Evolutionary conservation across 1,140 invertebrate species (phyloP).

Genomic region (Cryptotermes secundus): DNA sequence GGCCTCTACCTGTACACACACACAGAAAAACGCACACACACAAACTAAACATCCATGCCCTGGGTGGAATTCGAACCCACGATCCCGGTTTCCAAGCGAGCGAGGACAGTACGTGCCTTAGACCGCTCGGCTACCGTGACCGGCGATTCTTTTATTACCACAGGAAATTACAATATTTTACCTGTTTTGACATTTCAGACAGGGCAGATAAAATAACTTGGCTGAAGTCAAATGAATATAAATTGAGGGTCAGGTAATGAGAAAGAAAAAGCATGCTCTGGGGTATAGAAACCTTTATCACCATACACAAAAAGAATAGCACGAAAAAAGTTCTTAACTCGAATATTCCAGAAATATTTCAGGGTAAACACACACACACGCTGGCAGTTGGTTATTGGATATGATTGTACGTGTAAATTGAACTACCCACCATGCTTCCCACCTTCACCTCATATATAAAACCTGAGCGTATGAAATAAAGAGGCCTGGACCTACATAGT

Average conservation of each 20-base stretch:
- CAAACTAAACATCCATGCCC: no score
- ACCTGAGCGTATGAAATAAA: background rate
- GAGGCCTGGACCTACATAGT: background rate
- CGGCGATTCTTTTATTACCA: no score
- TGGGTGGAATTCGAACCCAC: no score
- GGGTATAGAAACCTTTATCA: background rate
- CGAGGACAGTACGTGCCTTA: no score
- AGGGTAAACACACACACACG: background rate
- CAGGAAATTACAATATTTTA: background rate
- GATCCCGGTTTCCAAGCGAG: no score
- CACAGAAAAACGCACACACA: no score
- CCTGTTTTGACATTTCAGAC: background rate
- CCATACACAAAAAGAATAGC: background rate
- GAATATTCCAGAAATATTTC: constrained; percentile 14
- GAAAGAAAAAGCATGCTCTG: background rate
- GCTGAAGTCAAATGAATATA: background rate
- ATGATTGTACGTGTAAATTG: background rate
- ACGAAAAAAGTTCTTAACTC: background rate
- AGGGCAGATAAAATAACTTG: background rate
- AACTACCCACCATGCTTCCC: background rate
- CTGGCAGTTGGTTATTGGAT: constrained; percentile 2
- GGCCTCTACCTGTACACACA: no score
- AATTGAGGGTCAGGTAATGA: background rate
- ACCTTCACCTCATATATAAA: background rate
- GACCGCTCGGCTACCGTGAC: no score